phyloP scores from a whole-genome alignment of 2,888 invertebrate species.

The Hydropsyche betteni region DNA sequence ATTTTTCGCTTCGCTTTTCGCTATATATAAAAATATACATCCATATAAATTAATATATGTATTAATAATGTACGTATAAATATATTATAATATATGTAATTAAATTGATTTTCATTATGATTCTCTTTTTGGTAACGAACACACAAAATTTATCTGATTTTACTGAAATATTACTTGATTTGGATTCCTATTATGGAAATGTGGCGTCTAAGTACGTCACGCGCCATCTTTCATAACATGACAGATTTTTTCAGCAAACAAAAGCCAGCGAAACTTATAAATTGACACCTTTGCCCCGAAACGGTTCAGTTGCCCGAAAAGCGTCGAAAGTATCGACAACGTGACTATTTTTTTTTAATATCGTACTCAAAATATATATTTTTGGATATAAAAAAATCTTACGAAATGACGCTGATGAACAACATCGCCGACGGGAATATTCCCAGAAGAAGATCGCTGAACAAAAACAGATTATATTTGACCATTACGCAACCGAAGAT shows the following conservation, averaged over 20 bases:
- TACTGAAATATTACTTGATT: too few species aligned
- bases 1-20: too few species aligned
- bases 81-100: background rate
- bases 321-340: background rate
- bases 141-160: too few species aligned
- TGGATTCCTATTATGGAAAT: too few species aligned
- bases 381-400: background rate
- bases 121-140: too few species aligned
- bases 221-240: too few species aligned
- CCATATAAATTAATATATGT: background rate
- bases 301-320: conserved; percentile 17
- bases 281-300: background rate
- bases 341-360: background rate
- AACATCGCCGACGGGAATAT: conserved; percentile 20
- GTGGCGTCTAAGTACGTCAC: too few species aligned
- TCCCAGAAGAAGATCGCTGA: conserved; percentile 15
- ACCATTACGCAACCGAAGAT: conserved; percentile 33
- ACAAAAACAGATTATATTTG: conserved; percentile 32
- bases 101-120: too few species aligned
- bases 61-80: too few species aligned
- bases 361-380: background rate
- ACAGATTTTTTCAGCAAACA: too few species aligned
- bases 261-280: conserved; percentile 10
- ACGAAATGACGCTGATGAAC: conserved; percentile 19
- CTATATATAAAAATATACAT: too few species aligned